A percentile compares a stretch with the other conserved stretches of the same genome.
These are phyloP conservation scores for Craniophora ligustri DNA, from an alignment of 2,888 invertebrate genomes.

Conservation along the genomic window DNA sequence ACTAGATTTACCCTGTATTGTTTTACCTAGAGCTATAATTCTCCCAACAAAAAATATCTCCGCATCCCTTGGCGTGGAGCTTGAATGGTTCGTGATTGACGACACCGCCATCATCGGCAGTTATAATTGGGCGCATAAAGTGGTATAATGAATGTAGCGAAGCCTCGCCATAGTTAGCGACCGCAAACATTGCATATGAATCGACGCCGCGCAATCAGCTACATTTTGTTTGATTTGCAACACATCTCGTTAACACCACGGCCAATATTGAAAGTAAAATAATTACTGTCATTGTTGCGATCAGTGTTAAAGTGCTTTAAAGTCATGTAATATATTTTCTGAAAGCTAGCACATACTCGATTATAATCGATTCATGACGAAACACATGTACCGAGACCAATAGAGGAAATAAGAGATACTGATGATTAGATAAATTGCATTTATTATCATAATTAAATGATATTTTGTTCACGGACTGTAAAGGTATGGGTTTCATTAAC, in stretches of 20 bases:
- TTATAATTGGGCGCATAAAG: constrained; percentile 40
- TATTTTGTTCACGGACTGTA: too few species aligned
- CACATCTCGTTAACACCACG: constrained; percentile 61
- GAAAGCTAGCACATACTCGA: too few species aligned
- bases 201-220: constrained; percentile 67
- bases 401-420: too few species aligned
- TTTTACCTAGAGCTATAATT: background rate
- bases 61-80: background rate
- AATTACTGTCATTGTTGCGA: constrained; percentile 43
- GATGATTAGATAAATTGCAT: too few species aligned
- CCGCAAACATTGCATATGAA: constrained; percentile 74
- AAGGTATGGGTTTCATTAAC: too few species aligned
- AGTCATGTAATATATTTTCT: too few species aligned
- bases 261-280: constrained; percentile 42
- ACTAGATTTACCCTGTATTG: too few species aligned
- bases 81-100: constrained; percentile 15
- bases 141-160: constrained; percentile 38
- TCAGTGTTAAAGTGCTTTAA: constrained; percentile 18
- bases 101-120: constrained; percentile 25
- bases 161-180: constrained; percentile 65
- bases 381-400: too few species aligned
- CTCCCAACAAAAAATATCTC: background rate
- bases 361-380: too few species aligned
- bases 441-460: too few species aligned
- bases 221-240: constrained; percentile 72